phyloP scores from a whole-genome alignment of 2,797 vertebrate species.

The Myioborus miniatus region DNA sequence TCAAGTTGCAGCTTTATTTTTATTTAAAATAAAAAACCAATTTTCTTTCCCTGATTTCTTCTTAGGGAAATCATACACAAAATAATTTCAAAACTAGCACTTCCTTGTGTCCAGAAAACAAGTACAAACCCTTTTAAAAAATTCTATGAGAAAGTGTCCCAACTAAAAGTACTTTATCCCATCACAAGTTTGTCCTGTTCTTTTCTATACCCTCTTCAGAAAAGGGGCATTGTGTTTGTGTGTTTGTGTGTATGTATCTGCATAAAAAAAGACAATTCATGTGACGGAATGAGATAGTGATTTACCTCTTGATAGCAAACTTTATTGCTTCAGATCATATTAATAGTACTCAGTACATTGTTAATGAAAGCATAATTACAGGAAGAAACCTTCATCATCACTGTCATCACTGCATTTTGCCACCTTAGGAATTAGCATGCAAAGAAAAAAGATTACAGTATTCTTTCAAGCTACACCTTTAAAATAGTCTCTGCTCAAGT shows the following conservation, averaged over 20 bases:
- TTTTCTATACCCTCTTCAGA: not conserved
- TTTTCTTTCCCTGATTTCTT: not conserved
- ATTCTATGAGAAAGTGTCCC: not conserved
- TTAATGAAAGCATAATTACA: not conserved
- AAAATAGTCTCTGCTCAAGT: not conserved
- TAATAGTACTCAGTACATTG: not conserved
- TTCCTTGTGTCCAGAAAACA: not conserved
- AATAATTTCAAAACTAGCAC: not conserved
- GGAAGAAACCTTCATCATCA: not conserved
- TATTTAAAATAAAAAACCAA: not conserved
- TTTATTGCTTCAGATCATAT: not conserved
- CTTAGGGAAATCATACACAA: not conserved
- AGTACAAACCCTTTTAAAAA: not conserved
- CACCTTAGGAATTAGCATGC: not conserved
- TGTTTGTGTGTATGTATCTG: too few species aligned
- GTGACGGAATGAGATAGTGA: not conserved
- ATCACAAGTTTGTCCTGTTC: not conserved
- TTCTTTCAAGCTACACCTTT: not conserved
- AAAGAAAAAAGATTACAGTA: not conserved
- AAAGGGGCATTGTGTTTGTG: not conserved
- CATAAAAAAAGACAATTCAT: not conserved
- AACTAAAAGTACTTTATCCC: not conserved
- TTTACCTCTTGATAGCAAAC: not conserved
- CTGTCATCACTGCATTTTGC: not conserved
- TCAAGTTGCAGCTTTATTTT: not conserved